phyloP scores from a whole-genome alignment of 2,797 vertebrate genomes.

The Potorous gilbertii region DNA sequence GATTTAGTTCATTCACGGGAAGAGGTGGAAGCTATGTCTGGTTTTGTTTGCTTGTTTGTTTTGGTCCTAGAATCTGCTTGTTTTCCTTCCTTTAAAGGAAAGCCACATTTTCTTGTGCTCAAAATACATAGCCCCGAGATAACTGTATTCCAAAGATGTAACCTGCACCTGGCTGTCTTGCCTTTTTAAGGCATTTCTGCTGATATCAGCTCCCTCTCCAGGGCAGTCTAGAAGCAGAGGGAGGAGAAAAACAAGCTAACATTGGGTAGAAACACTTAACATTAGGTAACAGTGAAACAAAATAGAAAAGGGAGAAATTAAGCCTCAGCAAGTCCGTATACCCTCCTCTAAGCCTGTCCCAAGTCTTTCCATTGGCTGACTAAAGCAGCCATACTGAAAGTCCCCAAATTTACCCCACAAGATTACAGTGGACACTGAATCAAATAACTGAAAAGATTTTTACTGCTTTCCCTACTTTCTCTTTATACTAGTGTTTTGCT shows the following conservation, averaged over 20 bases:
- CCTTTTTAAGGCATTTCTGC: background rate
- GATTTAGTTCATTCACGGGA: conserved; percentile 66
- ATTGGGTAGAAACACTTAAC: background rate
- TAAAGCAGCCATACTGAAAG: background rate
- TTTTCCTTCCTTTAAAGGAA: conserved; percentile 69
- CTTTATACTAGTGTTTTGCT: background rate
- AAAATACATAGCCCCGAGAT: background rate
- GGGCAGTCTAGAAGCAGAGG: background rate
- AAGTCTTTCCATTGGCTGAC: background rate
- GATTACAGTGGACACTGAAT: background rate
- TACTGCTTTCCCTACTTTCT: background rate
- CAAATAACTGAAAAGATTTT: background rate
- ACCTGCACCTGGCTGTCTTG: background rate
- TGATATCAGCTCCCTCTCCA: background rate
- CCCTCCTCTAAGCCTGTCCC: background rate
- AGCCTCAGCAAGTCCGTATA: background rate
- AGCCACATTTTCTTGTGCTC: background rate
- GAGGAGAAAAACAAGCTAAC: background rate
- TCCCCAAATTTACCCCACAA: background rate
- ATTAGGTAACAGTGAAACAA: background rate
- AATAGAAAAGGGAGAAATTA: background rate
- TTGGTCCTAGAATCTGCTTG: background rate
- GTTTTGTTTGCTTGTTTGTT: conserved; percentile 17
- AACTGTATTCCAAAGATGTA: background rate
- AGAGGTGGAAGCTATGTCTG: conserved; percentile 16